phyloP scores from a whole-genome alignment of 2,888 invertebrate species.

The Coelopa pilipes region DNA sequence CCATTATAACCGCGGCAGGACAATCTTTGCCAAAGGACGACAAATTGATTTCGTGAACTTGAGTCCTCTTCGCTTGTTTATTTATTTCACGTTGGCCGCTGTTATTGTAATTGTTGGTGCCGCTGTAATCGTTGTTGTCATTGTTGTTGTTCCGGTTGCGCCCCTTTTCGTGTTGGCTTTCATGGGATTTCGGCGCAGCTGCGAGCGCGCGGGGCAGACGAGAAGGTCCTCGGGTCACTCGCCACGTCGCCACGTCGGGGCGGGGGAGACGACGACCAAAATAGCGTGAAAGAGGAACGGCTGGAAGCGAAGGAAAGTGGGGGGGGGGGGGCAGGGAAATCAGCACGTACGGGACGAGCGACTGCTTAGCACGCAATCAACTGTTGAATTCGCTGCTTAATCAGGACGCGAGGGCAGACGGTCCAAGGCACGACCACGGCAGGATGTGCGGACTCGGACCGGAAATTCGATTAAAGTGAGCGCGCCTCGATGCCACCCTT shows the following conservation, averaged over 20 bases:
- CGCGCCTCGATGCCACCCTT: background rate
- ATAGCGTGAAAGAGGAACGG: background rate
- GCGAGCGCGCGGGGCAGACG: background rate
- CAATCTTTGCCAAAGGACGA: conserved; percentile 4
- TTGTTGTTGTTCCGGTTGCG: background rate
- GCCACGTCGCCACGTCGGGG: too few species aligned
- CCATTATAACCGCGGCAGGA: background rate
- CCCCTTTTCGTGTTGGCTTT: background rate
- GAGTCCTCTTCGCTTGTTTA: background rate
- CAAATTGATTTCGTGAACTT: conserved; percentile 19
- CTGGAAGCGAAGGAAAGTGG: background rate
- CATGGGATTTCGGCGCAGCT: conserved; percentile 1
- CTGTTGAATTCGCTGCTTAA: conserved; percentile 33
- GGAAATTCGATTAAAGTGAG: conserved; percentile 4
- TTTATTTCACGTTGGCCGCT: background rate
- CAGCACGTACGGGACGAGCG: conserved; percentile 18
- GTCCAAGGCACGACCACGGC: background rate
- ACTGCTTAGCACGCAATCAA: conserved; percentile 50
- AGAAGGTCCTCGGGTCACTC: conserved; percentile 14
- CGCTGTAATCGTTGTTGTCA: conserved; percentile 9
- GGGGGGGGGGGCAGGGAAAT: background rate
- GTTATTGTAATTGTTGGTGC: too few species aligned
- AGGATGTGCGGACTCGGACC: conserved; percentile 10
- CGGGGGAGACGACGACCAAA: background rate
- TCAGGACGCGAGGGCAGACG: background rate